These are phyloP conservation scores for Charadrius vociferus DNA, from an alignment of 2,113 vertebrate species.

Conservation along the genomic window DNA sequence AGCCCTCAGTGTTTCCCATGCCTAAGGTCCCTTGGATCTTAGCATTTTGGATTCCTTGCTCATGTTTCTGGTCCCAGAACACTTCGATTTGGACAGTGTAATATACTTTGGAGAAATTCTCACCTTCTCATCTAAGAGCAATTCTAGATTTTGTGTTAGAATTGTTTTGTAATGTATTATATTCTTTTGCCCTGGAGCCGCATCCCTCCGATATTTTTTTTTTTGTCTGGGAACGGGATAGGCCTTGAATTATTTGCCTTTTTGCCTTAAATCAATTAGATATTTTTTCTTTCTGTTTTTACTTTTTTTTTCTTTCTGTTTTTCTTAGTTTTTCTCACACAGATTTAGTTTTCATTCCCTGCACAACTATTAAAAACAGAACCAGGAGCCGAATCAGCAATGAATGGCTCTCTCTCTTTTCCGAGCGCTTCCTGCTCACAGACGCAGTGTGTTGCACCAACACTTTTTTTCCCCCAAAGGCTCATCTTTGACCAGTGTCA, in stretches of 20 bases:
- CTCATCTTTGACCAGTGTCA: background rate
- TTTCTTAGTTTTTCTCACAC: background rate
- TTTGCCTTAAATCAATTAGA: background rate
- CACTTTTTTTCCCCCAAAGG: fast-evolving
- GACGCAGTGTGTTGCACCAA: background rate
- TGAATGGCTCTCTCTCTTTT: background rate
- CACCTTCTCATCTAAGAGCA: background rate
- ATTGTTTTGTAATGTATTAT: background rate
- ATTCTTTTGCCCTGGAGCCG: background rate
- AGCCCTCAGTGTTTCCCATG: background rate
- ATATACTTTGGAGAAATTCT: background rate
- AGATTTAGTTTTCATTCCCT: background rate
- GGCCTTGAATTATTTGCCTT: background rate
- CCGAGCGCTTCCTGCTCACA: background rate
- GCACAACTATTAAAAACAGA: background rate
- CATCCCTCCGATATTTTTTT: background rate
- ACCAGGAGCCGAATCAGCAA: background rate
- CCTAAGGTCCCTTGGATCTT: background rate
- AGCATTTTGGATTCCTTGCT: background rate
- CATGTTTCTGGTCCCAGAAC: background rate
- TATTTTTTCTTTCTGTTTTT: background rate
- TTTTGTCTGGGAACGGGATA: background rate
- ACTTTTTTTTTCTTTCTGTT: background rate
- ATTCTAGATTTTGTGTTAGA: background rate
- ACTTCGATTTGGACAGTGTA: background rate